A percentile compares a stretch with the other conserved stretches of the same genome.
phyloP scores from a whole-genome alignment of 1,140 invertebrate species.

The Caenorhabditis elegans region WBcel235 BX284606.5:16712501-16713000 shows the following conservation, averaged over 20 bases:
- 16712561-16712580: constrained; percentile 38
- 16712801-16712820: background rate
- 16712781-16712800: no score
- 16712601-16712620: constrained; percentile 59
- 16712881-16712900: no score
- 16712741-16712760: no score
- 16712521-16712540: background rate
- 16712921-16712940: background rate
- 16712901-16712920: background rate
- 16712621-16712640: no score
- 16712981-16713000: constrained; percentile 14
- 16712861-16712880: no score
- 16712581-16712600: constrained; percentile 56
- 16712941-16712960: background rate
- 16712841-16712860: no score
- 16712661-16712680: no score
- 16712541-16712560: constrained; percentile 25
- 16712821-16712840: background rate
- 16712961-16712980: constrained; percentile 7
- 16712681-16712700: no score
- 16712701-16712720: background rate
- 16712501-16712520: background rate
- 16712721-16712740: no score
- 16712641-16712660: no score
- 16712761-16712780: no score